phyloP scores from a whole-genome alignment of 1,140 invertebrate genomes.

The Monomorium pharaonis region DNA sequence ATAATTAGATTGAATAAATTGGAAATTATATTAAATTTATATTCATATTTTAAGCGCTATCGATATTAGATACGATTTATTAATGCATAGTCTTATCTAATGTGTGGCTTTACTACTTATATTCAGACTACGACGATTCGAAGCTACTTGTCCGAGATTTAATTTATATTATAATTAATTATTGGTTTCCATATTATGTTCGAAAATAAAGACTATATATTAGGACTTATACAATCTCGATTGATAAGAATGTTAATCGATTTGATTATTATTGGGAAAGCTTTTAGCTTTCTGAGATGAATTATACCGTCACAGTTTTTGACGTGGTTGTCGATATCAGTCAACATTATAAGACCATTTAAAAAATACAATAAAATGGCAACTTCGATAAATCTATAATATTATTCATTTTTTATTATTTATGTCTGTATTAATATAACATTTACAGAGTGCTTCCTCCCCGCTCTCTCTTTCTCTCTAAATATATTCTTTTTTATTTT shows the following conservation, averaged over 20 bases:
- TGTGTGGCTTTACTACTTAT: background rate
- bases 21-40: background rate
- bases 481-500: background rate
- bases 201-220: background rate
- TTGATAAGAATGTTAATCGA: background rate
- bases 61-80: background rate
- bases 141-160: background rate
- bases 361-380: background rate
- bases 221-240: background rate
- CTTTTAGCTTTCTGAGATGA: background rate
- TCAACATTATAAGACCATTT: background rate
- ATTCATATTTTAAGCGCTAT: background rate
- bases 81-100: background rate
- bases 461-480: no score
- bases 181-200: background rate
- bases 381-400: background rate
- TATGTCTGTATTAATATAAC: background rate
- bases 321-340: background rate
- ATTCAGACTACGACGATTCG: background rate
- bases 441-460: no score
- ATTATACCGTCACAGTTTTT: constrained; percentile 9
- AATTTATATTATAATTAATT: background rate
- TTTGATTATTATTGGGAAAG: background rate
- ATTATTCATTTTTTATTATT: background rate
- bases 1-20: background rate